phyloP scores from a whole-genome alignment of 2,113 vertebrate species.

The Serilophus lunatus region DNA sequence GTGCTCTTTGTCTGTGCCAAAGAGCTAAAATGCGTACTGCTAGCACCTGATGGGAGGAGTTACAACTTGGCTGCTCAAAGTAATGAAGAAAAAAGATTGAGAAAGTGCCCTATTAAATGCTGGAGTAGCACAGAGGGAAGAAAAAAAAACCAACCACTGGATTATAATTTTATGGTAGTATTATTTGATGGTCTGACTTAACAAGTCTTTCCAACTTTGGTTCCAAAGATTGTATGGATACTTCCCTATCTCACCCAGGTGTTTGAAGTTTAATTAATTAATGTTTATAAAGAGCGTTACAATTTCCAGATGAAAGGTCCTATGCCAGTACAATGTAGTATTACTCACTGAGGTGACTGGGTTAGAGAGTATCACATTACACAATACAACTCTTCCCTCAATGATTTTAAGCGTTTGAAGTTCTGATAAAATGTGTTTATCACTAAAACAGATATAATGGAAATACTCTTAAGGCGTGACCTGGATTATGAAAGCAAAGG shows the following conservation, averaged over 20 bases:
- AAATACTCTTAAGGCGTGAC: conserved; percentile 69
- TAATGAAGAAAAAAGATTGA: not conserved
- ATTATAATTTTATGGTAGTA: conserved; percentile 56
- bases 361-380: conserved; percentile 70
- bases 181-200: conserved; percentile 57
- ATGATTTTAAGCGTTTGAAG: conserved; percentile 66
- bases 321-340: conserved; percentile 56
- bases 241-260: conserved; percentile 64
- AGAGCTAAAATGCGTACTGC: not conserved
- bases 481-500: conserved; percentile 67
- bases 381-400: conserved; percentile 71
- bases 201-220: conserved; percentile 66
- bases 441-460: conserved; percentile 60
- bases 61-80: not conserved
- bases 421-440: conserved; percentile 71
- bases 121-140: not conserved
- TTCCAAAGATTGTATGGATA: conserved; percentile 58
- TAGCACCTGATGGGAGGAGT: not conserved
- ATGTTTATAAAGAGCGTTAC: conserved; percentile 66
- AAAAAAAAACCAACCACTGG: conserved; percentile 12
- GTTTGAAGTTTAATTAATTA: conserved; percentile 71
- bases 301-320: conserved; percentile 71
- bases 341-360: conserved; percentile 68
- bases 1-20: not conserved
- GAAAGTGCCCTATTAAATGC: not conserved